Percentiles rank a stretch among this genome's conserved stretches.
Conservation (phyloP, 1,140 invertebrate genomes). For the Metopolophium dirhodum region DNA sequence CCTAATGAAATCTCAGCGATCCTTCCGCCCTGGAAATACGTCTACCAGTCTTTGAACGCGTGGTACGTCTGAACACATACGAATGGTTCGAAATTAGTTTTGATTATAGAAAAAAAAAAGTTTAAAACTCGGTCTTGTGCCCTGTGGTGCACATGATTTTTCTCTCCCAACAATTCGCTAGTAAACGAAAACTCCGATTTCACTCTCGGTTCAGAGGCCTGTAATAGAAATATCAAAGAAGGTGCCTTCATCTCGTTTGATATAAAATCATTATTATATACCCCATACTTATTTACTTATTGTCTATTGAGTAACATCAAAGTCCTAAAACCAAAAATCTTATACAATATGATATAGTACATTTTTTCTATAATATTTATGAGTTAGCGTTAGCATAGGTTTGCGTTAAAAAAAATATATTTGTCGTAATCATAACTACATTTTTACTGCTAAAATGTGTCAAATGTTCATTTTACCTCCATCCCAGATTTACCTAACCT, state of each 20-base stretch:
- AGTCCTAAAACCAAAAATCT: neutral
- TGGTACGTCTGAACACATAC: neutral
- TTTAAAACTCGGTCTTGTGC: neutral
- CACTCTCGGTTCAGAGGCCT: too few relatives aligned
- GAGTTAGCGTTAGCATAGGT: neutral
- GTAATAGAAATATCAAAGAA: neutral
- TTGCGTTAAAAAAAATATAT: neutral
- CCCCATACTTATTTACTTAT: neutral
- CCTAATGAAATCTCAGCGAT: slow-evolving; percentile 31
- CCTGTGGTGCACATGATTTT: too few relatives aligned
- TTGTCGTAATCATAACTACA: neutral
- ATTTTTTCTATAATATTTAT: neutral
- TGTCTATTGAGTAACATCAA: neutral
- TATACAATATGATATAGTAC: neutral
- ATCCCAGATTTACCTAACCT: too few relatives aligned
- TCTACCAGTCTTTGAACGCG: neutral
- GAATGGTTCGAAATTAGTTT: slow-evolving; percentile 3
- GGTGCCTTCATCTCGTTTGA: neutral
- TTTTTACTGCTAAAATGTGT: neutral
- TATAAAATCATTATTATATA: neutral
- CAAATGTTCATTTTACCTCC: neutral
- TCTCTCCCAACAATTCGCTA: neutral
- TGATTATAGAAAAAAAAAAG: slow-evolving; percentile 16
- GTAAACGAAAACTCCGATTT: neutral
- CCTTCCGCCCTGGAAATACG: neutral